phyloP scores from a whole-genome alignment of 2,797 vertebrate species.

The Clamator glandarius region DNA sequence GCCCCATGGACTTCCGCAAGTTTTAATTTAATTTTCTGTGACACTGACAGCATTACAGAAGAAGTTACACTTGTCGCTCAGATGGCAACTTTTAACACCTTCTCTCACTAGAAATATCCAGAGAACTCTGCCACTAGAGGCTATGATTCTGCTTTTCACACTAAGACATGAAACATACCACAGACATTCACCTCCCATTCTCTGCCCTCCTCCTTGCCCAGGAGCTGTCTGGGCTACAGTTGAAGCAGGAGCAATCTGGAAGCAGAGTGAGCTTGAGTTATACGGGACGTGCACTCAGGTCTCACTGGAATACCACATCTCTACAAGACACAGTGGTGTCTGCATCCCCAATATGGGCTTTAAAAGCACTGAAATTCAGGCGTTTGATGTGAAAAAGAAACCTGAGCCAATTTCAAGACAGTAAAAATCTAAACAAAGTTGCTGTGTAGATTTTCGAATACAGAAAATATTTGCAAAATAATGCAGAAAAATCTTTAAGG shows the following conservation, averaged over 20 bases:
- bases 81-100: background rate
- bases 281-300: rapidly evolving
- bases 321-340: background rate
- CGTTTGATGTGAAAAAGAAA: background rate
- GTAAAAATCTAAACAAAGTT: background rate
- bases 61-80: background rate
- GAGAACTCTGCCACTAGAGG: background rate
- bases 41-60: background rate
- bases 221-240: background rate
- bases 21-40: background rate
- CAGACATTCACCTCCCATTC: background rate
- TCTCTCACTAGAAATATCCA: background rate
- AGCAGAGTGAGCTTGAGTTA: background rate
- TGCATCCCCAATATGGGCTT: rapidly evolving
- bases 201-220: background rate
- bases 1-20: background rate
- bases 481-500: background rate
- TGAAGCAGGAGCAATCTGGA: background rate
- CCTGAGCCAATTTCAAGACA: background rate
- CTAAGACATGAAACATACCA: background rate
- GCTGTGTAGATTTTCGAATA: background rate
- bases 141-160: background rate
- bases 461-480: background rate
- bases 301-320: background rate
- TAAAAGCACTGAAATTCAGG: background rate